Evolutionary conservation across 2,888 invertebrate genomes (phyloP).

Genomic region (Synergus japonicus): DNA sequence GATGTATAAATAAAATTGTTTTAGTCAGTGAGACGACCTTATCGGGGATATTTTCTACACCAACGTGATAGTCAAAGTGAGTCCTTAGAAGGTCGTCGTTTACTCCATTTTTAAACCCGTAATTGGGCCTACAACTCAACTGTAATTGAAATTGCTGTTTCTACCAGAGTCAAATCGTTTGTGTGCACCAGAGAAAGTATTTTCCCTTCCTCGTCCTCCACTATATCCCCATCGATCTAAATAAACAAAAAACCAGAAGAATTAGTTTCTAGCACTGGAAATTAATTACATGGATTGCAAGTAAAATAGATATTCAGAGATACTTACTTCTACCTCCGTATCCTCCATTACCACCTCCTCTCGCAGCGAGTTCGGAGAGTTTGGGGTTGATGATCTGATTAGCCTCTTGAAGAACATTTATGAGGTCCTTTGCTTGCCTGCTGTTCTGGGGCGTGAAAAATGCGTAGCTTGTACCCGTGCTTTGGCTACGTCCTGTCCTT

Average conservation of each 20-base stretch:
- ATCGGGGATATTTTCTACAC: not conserved
- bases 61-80: conserved; percentile 2
- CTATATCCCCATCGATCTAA: conserved; percentile 71
- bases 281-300: not conserved
- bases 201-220: conserved; percentile 68
- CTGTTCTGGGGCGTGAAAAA: conserved; percentile 95
- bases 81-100: conserved; percentile 43
- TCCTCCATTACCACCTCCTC: conserved; percentile 82
- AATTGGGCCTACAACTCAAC: conserved; percentile 58
- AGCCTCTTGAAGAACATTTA: conserved; percentile 93
- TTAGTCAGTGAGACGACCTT: conserved; percentile 2
- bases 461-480: conserved; percentile 95
- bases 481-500: conserved; percentile 92
- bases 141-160: conserved; percentile 64
- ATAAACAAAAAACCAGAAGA: conserved; percentile 47
- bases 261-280: not conserved
- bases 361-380: conserved; percentile 87
- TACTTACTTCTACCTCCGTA: conserved; percentile 77
- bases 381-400: conserved; percentile 91
- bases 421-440: conserved; percentile 92
- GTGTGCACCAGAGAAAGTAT: conserved; percentile 65
- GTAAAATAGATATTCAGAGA: conserved; percentile 19
- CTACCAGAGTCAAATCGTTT: conserved; percentile 67
- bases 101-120: conserved; percentile 33
- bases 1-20: conserved; percentile 19